Evolutionary conservation across 2,797 vertebrate species (phyloP).

Genomic region (Helicolenus hilgendorfi): DNA sequence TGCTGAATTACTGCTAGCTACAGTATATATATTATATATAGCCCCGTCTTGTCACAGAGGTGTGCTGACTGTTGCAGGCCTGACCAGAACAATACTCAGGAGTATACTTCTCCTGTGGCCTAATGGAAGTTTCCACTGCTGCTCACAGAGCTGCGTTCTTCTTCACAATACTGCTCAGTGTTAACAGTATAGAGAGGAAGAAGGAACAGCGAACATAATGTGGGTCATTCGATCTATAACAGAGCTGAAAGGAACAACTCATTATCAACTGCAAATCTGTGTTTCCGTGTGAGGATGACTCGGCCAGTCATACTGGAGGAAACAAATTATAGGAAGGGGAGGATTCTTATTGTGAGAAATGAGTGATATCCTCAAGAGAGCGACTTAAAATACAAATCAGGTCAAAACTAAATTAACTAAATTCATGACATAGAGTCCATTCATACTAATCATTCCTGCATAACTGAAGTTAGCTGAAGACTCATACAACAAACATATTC

Average conservation of each 20-base stretch:
- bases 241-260: conserved; percentile 58
- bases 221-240: conserved; percentile 71
- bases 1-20: conserved; percentile 47
- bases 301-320: conserved; percentile 15
- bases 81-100: conserved; percentile 76
- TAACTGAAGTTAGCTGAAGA: not conserved
- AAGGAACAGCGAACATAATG: conserved; percentile 54
- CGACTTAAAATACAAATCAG: conserved; percentile 51
- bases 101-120: conserved; percentile 52
- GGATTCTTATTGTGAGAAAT: conserved; percentile 29
- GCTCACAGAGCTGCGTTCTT: conserved; percentile 41
- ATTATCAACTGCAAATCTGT: conserved; percentile 57
- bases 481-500: conserved; percentile 1
- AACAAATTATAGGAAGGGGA: not conserved
- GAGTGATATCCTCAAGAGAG: conserved; percentile 32
- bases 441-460: conserved; percentile 12
- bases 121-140: conserved; percentile 77
- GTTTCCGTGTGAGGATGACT: conserved; percentile 32
- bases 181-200: conserved; percentile 51
- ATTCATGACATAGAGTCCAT: conserved; percentile 30
- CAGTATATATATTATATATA: conserved; percentile 58
- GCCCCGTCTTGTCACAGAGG: conserved; percentile 65
- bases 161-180: conserved; percentile 46
- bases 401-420: conserved; percentile 47
- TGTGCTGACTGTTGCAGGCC: conserved; percentile 68